These are phyloP conservation scores for Halichoeres trimaculatus DNA, from an alignment of 2,113 vertebrate genomes.

Conservation along the genomic window DNA sequence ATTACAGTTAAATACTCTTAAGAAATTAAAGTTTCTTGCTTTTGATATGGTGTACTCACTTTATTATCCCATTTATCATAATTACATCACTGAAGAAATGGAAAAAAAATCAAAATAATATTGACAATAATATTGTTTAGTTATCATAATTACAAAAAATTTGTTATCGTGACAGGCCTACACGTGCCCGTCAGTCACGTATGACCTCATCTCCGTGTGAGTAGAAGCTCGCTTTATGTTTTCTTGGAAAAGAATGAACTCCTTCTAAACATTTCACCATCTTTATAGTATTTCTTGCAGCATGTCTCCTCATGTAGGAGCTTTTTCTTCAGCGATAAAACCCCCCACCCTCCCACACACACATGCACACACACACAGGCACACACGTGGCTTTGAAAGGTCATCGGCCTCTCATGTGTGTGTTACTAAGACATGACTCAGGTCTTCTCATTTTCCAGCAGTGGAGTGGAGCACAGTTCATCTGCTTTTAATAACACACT, in stretches of 20 bases:
- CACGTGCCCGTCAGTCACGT: slow-evolving; percentile 37
- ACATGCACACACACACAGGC: too few relatives aligned
- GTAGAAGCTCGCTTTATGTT: background rate
- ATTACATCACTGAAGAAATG: too few relatives aligned
- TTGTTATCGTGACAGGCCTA: slow-evolving; percentile 28
- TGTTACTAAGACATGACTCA: slow-evolving; percentile 37
- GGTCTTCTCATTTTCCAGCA: slow-evolving; percentile 8
- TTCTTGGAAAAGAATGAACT: slow-evolving; percentile 2
- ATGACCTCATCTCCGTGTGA: slow-evolving; percentile 21
- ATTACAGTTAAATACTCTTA: too few relatives aligned
- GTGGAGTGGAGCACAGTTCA: slow-evolving; percentile 14
- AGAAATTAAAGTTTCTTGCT: too few relatives aligned
- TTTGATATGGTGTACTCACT: too few relatives aligned
- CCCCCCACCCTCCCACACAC: too few relatives aligned
- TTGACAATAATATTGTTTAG: too few relatives aligned
- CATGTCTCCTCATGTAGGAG: background rate
- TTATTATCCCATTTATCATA: too few relatives aligned
- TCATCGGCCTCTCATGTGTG: slow-evolving; percentile 20
- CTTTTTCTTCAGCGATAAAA: background rate
- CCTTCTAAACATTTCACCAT: background rate
- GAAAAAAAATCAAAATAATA: too few relatives aligned
- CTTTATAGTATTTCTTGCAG: background rate
- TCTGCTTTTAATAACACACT: slow-evolving; percentile 49
- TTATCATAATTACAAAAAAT: too few relatives aligned
- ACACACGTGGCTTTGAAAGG: background rate